A percentile compares a stretch with the other conserved stretches of the same genome.
Conservation (phyloP, 92 coral and sea anemone genomes). For the Nematostella vectensis region DNA sequence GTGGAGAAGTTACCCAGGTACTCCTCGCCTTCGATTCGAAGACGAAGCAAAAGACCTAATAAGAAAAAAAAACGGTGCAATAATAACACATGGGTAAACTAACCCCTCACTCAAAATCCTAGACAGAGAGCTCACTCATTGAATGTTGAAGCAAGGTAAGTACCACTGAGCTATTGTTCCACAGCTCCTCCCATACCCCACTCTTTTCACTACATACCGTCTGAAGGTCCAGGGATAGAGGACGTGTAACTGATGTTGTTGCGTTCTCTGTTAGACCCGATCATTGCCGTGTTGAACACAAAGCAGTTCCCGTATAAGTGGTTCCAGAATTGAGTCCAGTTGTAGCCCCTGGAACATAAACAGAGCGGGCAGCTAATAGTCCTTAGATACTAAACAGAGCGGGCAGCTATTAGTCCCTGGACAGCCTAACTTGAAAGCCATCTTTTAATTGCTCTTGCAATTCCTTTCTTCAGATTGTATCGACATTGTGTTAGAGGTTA, state of each 20-base stretch:
- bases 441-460: slow-evolving; percentile 1
- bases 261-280: neutral
- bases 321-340: slow-evolving; percentile 26
- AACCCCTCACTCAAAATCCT: too few relatives aligned
- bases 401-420: neutral
- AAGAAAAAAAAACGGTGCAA: neutral
- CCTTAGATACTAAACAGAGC: neutral
- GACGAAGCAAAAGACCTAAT: slow-evolving; percentile 22
- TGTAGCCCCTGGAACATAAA: neutral
- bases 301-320: slow-evolving; percentile 31
- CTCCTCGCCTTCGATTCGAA: slow-evolving; percentile 14
- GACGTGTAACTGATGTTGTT: slow-evolving; percentile 6
- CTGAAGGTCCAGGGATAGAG: slow-evolving; percentile 13
- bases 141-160: too few relatives aligned
- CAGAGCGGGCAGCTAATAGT: neutral
- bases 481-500: too few relatives aligned
- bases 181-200: too few relatives aligned
- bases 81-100: too few relatives aligned
- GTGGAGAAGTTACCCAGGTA: slow-evolving; percentile 23
- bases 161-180: too few relatives aligned
- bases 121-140: too few relatives aligned
- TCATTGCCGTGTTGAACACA: slow-evolving; percentile 7
- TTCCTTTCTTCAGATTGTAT: too few relatives aligned
- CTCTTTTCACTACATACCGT: slow-evolving; percentile 10
- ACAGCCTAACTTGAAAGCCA: neutral